Percentiles rank a stretch among this genome's conserved stretches.
Evolutionary conservation across 1,140 invertebrate genomes (phyloP).

Genomic region (Drosophila obscura): DNA sequence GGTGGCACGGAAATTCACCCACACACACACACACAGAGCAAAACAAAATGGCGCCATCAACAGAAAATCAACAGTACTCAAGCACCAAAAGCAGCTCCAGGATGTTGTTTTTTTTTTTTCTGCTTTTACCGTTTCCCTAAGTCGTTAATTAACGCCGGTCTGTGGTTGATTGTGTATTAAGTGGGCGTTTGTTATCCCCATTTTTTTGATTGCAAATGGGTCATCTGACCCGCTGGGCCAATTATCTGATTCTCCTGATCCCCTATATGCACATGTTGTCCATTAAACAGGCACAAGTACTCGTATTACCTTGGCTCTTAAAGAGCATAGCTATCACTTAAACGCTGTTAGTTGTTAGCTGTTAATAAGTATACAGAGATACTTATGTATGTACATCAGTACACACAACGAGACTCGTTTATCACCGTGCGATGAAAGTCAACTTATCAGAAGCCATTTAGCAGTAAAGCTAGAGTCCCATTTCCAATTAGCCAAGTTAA

Average conservation of each 20-base stretch:
- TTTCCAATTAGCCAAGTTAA: conserved; percentile 38
- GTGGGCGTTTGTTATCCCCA: not conserved
- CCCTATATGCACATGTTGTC: conserved; percentile 8
- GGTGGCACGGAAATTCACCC: not conserved
- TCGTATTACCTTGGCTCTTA: conserved; percentile 22
- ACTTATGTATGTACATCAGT: not conserved
- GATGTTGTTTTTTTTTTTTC: conserved; percentile 9
- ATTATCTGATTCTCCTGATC: conserved; percentile 38
- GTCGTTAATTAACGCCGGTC: conserved; percentile 63
- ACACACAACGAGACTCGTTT: not conserved
- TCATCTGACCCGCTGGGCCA: conserved; percentile 50
- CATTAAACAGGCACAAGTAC: conserved; percentile 55
- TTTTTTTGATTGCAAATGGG: conserved; percentile 43
- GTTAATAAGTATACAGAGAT: no score
- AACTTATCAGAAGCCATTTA: not conserved
- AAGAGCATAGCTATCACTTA: conserved; percentile 38
- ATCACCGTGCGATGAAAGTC: not conserved
- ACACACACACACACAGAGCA: conserved; percentile 2
- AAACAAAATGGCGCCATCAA: conserved; percentile 53
- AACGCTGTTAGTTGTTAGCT: not conserved
- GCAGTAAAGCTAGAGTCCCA: not conserved
- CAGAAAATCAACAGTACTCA: conserved; percentile 64
- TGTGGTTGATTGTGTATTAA: conserved; percentile 7
- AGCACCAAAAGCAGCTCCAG: conserved; percentile 40
- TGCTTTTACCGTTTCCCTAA: conserved; percentile 38